Conservation (phyloP, 1,140 invertebrate genomes). For the Laupala kohalensis region DNA sequence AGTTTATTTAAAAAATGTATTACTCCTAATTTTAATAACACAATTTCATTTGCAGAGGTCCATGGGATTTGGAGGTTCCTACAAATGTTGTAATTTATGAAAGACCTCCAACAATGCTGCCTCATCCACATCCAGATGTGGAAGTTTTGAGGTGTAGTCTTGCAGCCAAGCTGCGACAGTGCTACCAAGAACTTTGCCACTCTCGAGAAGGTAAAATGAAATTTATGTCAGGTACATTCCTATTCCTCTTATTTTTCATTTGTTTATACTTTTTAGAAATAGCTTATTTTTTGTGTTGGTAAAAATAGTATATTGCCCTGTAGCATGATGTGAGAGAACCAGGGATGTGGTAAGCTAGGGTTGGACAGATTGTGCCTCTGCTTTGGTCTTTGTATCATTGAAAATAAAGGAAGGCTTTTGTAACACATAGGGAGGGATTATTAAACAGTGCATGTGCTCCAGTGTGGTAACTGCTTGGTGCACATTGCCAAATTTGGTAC, state of each 20-base stretch:
- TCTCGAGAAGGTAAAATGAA: constrained; percentile 64
- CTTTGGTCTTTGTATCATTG: too few species aligned
- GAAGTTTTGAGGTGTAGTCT: constrained; percentile 69
- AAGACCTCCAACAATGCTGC: constrained; percentile 61
- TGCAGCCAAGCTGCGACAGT: constrained; percentile 69
- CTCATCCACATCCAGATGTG: constrained; percentile 87
- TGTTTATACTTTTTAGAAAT: neutral
- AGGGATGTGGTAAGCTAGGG: too few species aligned
- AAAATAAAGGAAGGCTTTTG: too few species aligned
- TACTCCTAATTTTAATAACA: too few species aligned
- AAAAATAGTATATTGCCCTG: neutral
- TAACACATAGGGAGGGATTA: too few species aligned
- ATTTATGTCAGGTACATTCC: neutral
- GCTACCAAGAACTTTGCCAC: constrained; percentile 89
- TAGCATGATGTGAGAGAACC: too few species aligned
- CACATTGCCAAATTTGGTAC: too few species aligned
- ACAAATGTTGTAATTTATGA: constrained; percentile 92
- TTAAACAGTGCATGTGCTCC: too few species aligned
- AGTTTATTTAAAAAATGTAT: too few species aligned
- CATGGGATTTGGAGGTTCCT: constrained; percentile 88
- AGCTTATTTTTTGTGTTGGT: neutral
- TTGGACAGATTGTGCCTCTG: too few species aligned
- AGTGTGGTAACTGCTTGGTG: too few species aligned
- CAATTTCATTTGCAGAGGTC: too few species aligned
- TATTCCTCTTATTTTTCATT: neutral